Base-by-base conservation (phyloP, 2,113 vertebrate genomes). In the Callionymus lyra region DNA sequence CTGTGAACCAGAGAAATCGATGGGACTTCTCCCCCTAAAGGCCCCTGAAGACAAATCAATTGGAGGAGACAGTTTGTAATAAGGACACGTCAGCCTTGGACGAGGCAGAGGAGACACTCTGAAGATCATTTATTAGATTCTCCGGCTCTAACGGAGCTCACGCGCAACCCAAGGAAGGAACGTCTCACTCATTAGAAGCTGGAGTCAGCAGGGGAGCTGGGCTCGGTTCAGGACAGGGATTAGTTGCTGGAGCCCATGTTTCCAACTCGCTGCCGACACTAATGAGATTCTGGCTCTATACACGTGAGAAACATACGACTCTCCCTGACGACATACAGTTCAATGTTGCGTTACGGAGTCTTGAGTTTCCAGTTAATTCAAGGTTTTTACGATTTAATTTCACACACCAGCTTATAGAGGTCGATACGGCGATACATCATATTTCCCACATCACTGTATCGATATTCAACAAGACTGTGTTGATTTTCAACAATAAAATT, bases 31-130 rank as follows among this genome's bases (percentile, higher is more conserved):
- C 47, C 47, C 6, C 54, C 34, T 47, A 2, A 16, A 44, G 41
- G 67, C 52, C 65, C 44, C 65, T 59, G 49, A 74, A 64, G 63
- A 65, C 57, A 51, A 74, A 76, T 82, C 76, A 71, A 76, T 82
- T 44, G 44, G 46, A 41, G 57, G 34, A 35, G 31, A 72, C 76
- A 63, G 59, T 56, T 69, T 76, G 62, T 64, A 77, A 72, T 76
- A 65, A 76, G 59, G 60, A 65, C 17, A 14, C 18, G 16, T 51
- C 65, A 59, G 59, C 64, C 59, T 71, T 53, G 61, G 61, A 62
- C 4, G 31, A 59, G 49, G 16, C 34, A 34, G 18, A 47, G 19
- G 40, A 47, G 50, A 52, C 38, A 9, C 51, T 44, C 9, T 2
- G 34, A 59, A 53, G 47, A 65, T 58, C 27, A 32, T 46, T 67